Base-by-base conservation (phyloP, 2,888 invertebrate species). In the Dryococelus australis region DNA sequence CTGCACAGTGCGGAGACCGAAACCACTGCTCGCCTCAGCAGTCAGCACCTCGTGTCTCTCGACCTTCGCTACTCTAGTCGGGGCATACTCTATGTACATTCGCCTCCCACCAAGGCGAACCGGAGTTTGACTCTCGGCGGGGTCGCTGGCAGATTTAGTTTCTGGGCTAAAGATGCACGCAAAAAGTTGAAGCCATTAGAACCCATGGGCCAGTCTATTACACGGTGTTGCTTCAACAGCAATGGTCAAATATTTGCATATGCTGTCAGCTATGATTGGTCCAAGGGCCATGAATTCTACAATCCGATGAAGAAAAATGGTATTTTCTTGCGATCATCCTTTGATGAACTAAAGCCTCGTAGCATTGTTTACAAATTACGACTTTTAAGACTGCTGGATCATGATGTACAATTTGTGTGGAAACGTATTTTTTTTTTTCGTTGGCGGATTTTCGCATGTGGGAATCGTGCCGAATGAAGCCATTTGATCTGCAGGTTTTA, bases 121-220 rank as follows among this genome's bases (percentile, higher is more conserved):
- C n/a, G n/a, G n/a, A n/a, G n/a, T n/a, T n/a, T n/a, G n/a, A n/a
- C n/a, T n/a, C n/a, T n/a, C 99, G 0, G 98, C 98, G 65, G 99
- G 99, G 35, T 98, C 98, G 99, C 99, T 93, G 99, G 99, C 24
- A 96, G 98, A 13, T 99, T 98, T 93, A 98, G 98, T 91, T 99
- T 99, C 93, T 99, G 99, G 99, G 99, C 99, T 93, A 99, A 99
- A 93, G 99, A 99, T 93, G 99, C 99, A 5, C 95, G 99, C 88
- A 99, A 99, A 87, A 99, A 99, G 93, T 94, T 99, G 88, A 99
- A 99, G 93, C 97, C 98, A 1, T 99, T 99, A 0, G 99, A 99
- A 91, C 94, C 96, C 87, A 96, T 99, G 95, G 99, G 99, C 91
- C 98, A 98, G 92, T 96, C 99, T 0, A 97, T 99, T 89, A 97